phyloP scores from a whole-genome alignment of 2,888 invertebrate genomes.

The Ochropacha duplaris region DNA sequence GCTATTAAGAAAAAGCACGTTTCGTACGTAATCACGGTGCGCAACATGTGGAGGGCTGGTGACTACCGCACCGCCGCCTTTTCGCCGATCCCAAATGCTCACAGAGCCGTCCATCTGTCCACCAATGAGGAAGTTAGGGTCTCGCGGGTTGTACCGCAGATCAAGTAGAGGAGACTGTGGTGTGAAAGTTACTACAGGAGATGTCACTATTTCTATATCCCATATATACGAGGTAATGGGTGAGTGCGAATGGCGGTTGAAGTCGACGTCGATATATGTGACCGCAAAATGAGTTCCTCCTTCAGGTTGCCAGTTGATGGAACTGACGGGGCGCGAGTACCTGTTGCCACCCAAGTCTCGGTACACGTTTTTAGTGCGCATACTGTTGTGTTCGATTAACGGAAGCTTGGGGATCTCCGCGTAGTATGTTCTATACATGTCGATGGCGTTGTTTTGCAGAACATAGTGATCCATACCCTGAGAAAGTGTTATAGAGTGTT shows the following conservation, averaged over 20 bases:
- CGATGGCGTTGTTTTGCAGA: constrained; percentile 94
- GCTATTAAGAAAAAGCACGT: constrained; percentile 93
- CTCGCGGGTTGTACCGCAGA: constrained; percentile 93
- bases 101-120: constrained; percentile 87
- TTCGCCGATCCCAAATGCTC: constrained; percentile 89
- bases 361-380: constrained; percentile 92
- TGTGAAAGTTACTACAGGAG: constrained; percentile 86
- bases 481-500: neutral
- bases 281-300: constrained; percentile 90
- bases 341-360: constrained; percentile 82
- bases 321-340: constrained; percentile 87
- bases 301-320: constrained; percentile 94
- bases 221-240: constrained; percentile 85
- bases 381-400: constrained; percentile 84
- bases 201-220: constrained; percentile 94
- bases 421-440: constrained; percentile 95
- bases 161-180: constrained; percentile 89
- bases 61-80: constrained; percentile 87
- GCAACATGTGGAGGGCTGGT: constrained; percentile 89
- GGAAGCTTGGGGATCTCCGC: constrained; percentile 86
- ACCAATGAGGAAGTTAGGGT: constrained; percentile 85
- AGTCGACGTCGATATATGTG: constrained; percentile 90
- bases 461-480: constrained; percentile 93
- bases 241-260: constrained; percentile 80
- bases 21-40: constrained; percentile 93